Conservation (phyloP, 2,113 vertebrate genomes). For the Pachyramphus minor region DNA sequence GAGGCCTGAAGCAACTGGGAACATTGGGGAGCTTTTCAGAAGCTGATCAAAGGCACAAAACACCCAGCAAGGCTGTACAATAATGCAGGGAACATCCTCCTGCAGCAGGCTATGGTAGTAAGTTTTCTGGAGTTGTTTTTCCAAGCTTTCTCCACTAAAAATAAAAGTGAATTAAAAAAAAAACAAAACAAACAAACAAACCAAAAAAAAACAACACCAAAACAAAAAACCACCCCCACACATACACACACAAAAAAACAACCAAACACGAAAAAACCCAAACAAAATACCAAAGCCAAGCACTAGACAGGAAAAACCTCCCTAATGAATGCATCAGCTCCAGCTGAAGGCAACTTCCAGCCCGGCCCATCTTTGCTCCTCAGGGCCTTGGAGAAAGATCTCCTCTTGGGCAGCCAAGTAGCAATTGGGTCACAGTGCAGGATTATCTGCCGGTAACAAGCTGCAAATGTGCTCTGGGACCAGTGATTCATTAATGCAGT, state of each 20-base stretch:
- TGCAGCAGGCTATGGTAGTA: background rate
- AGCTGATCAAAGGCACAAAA: background rate
- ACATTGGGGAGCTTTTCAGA: background rate
- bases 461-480: constrained; percentile 61
- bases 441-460: constrained; percentile 68
- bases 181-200: background rate
- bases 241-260: too few species aligned
- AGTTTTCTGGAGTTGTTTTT: background rate
- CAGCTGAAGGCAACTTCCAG: constrained; percentile 38
- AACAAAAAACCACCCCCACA: too few species aligned
- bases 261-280: background rate
- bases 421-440: constrained; percentile 65
- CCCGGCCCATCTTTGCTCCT: constrained; percentile 36
- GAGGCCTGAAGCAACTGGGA: background rate
- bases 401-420: constrained; percentile 62
- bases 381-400: constrained; percentile 37
- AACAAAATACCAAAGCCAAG: background rate
- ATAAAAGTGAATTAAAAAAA: background rate
- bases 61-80: background rate
- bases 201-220: background rate
- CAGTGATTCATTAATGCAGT: constrained; percentile 67
- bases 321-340: constrained; percentile 20
- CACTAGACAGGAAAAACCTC: background rate
- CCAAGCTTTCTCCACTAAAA: background rate
- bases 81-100: background rate